Conservation (phyloP, 2,888 invertebrate species). For the Listrodromus nycthemerus region DNA sequence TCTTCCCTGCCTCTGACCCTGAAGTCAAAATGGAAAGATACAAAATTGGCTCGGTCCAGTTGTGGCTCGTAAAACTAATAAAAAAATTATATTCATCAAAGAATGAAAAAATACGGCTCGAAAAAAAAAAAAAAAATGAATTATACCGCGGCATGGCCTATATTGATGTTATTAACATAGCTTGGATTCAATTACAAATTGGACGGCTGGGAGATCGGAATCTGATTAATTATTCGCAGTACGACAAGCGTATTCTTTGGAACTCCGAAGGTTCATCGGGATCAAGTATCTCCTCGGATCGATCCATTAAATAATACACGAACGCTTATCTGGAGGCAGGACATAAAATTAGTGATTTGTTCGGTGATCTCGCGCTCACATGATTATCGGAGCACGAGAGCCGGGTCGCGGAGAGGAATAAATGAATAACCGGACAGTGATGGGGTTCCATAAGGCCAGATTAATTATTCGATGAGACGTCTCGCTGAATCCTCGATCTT, state of each 20-base stretch:
- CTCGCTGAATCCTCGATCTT: constrained; percentile 62
- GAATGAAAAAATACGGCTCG: no score
- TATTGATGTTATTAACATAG: constrained; percentile 32
- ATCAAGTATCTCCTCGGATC: constrained; percentile 38
- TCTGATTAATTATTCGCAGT: constrained; percentile 51
- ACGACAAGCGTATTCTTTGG: constrained; percentile 25
- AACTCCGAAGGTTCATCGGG: constrained; percentile 30
- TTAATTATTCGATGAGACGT: constrained; percentile 66
- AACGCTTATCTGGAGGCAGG: background rate
- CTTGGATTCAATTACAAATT: constrained; percentile 45
- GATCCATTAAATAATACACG: constrained; percentile 48
- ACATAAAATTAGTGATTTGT: constrained; percentile 28
- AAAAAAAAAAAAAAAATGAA: constrained; percentile 4
- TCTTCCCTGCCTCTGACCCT: constrained; percentile 29
- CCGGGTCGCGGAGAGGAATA: constrained; percentile 30
- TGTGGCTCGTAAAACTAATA: constrained; percentile 43
- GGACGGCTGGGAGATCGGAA: constrained; percentile 25
- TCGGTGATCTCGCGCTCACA: constrained; percentile 19
- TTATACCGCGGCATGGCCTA: background rate
- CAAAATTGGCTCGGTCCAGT: constrained; percentile 37
- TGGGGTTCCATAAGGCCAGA: constrained; percentile 39
- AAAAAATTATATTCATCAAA: constrained; percentile 36
- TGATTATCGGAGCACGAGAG: constrained; percentile 15
- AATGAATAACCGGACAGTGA: constrained; percentile 55
- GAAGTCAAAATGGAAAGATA: constrained; percentile 33